Base-by-base conservation (phyloP, 2,797 vertebrate genomes). In the Lindbergichthys nudifrons region DNA sequence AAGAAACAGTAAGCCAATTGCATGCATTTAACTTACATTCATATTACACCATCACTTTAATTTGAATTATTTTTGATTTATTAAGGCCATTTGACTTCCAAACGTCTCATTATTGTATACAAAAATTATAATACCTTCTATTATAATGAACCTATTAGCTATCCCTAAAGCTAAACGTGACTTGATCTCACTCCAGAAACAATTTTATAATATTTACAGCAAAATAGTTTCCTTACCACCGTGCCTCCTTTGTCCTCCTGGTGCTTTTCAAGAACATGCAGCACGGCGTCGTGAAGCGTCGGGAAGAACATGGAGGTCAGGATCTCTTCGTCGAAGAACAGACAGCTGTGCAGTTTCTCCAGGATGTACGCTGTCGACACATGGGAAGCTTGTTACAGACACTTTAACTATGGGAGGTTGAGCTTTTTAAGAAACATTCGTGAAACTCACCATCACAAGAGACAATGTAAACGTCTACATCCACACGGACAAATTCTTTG, bases 311-410 rank as follows among this genome's bases (percentile, higher is more conserved):
- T 95, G 70, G 96, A 96, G 5, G 94, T 90, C 74, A 84, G 93
- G 61, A 99, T 89, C 87, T 98, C 96, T 5, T 96, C 92, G 5
- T 98, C 96, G 79, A 99, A 99, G 93, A 99, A 98, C 23, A 63
- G 65, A 47, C 95, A 96, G 66, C 79, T 90, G 82, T 89, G 87
- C 50, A 98, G 92, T 83, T 97, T 98, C 77, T 97, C 96, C 82
- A 96, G 74, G 68, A 98, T 85, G 13, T 93, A 93, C 4, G 86
- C 97, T 99, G 86, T 10, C 15, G 12, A 53, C 18, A 65, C 21
- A 64, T 9, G 10, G 21, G 42, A 36, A 9, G 32, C 32, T 7
- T 7, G 32, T 36, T 36, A 36, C 32, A 8, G 32, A 9, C 5
- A 36, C 5, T 36, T 7, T 9, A 1, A 36, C 32, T 9, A 2